Percentiles rank a stretch among this genome's conserved stretches.
phyloP scores from a whole-genome alignment of 2,113 vertebrate genomes.

The Fukomys damarensis region DNA sequence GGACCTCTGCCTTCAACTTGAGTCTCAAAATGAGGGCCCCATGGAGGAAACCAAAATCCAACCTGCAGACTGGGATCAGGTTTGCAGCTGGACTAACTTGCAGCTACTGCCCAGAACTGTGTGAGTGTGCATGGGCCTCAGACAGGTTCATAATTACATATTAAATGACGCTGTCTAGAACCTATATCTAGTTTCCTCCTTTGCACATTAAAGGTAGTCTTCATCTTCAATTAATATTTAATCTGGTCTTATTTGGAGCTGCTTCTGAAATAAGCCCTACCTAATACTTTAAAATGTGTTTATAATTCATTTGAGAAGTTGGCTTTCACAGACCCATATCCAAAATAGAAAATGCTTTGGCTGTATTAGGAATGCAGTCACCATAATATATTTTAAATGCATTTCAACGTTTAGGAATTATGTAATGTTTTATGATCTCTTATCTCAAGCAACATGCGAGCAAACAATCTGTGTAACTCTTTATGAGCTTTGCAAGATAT shows the following conservation, averaged over 20 bases:
- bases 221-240: not conserved
- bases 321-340: not conserved
- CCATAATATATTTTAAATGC: constrained; percentile 11
- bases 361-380: not conserved
- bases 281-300: not conserved
- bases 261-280: not conserved
- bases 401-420: not conserved
- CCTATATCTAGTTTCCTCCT: not conserved
- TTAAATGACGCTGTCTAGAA: not conserved
- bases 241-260: not conserved
- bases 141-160: not conserved
- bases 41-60: not conserved
- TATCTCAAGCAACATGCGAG: not conserved
- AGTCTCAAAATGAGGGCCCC: not conserved
- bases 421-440: not conserved
- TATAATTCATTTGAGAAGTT: not conserved
- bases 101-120: not conserved
- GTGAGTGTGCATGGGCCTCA: not conserved
- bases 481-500: not conserved
- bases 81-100: not conserved
- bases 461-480: not conserved
- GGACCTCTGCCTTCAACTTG: not conserved
- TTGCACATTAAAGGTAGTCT: not conserved
- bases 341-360: not conserved
- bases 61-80: not conserved